Percentiles rank a stretch among this genome's conserved stretches.
phyloP scores from a whole-genome alignment of 2,113 vertebrate species.

The Progne subis region DNA sequence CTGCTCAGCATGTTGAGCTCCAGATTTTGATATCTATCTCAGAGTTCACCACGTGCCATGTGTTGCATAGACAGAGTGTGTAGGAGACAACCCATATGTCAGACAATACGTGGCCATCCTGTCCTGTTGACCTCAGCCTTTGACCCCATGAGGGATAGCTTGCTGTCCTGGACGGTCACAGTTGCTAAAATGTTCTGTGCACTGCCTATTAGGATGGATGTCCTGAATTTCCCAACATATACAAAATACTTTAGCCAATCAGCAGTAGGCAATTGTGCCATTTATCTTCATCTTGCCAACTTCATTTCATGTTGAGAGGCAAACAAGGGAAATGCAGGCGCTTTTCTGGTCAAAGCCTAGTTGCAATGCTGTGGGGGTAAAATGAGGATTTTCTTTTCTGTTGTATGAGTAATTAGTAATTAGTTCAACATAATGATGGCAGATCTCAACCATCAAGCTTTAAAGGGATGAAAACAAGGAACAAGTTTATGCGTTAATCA shows the following conservation, averaged over 20 bases:
- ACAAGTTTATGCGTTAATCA: neutral
- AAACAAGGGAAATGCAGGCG: neutral
- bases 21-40: neutral
- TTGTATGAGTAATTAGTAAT: neutral
- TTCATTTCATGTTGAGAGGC: conserved; percentile 13
- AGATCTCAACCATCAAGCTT: neutral
- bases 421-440: neutral
- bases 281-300: conserved; percentile 82
- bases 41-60: neutral
- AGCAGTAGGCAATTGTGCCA: conserved; percentile 60
- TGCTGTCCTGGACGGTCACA: conserved; percentile 60
- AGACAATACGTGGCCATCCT: conserved; percentile 47
- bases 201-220: conserved; percentile 73
- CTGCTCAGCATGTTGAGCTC: neutral
- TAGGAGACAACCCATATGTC: conserved; percentile 54
- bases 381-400: neutral
- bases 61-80: neutral
- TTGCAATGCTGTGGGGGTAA: neutral
- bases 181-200: conserved; percentile 62
- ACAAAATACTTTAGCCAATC: conserved; percentile 71
- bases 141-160: conserved; percentile 71
- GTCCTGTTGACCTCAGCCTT: conserved; percentile 60
- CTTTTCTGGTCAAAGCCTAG: neutral
- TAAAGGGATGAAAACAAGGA: neutral
- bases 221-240: conserved; percentile 58